Evolutionary conservation across 2,888 invertebrate genomes (phyloP).

Genomic region (Netelia fuscicornis): DNA sequence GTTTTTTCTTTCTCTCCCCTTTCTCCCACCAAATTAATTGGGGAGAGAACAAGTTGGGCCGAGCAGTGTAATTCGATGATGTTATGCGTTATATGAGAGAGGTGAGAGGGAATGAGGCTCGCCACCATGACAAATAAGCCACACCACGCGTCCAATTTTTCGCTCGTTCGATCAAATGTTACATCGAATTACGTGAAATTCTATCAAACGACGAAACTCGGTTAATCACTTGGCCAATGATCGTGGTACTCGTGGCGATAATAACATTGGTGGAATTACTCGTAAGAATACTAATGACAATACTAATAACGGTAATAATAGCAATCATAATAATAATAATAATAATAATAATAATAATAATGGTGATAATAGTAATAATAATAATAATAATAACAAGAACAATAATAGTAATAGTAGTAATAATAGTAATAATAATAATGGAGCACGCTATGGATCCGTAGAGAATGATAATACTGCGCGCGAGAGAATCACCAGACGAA

Average conservation of each 20-base stretch:
- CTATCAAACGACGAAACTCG: conserved; percentile 41
- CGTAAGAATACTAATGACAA: no score
- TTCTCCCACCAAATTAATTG: neutral
- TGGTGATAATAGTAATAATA: no score
- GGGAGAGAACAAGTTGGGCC: neutral
- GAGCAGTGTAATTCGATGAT: conserved; percentile 45
- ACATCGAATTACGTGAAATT: conserved; percentile 7
- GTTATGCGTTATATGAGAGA: conserved; percentile 55
- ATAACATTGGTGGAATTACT: no score
- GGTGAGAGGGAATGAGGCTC: conserved; percentile 62
- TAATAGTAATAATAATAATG: conserved; percentile 3
- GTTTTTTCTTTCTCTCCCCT: neutral
- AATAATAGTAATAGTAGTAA: conserved; percentile 8
- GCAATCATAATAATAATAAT: no score
- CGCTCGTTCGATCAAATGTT: neutral
- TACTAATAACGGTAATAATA: no score
- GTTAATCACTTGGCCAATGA: conserved; percentile 47
- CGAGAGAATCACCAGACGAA: neutral
- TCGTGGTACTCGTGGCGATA: no score
- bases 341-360: no score
- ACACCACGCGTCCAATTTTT: conserved; percentile 48
- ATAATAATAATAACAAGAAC: conserved; percentile 3
- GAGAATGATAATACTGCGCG: no score
- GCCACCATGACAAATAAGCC: conserved; percentile 62
- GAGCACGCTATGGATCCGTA: no score